Conservation (phyloP, 1,140 invertebrate genomes). For the Gerris buenoi region DNA sequence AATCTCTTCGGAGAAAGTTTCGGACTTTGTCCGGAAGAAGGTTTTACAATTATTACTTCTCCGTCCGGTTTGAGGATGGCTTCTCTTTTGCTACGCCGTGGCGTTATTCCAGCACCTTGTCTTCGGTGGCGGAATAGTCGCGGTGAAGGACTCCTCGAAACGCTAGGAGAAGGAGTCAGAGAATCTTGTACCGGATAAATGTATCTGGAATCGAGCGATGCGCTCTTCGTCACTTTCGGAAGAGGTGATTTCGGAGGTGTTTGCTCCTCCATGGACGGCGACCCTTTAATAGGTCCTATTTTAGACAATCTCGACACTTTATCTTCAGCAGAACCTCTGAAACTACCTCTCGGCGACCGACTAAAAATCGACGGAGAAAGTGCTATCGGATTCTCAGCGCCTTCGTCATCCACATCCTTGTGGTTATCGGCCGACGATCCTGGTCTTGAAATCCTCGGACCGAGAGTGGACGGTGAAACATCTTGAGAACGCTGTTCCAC, state of each 20-base stretch:
- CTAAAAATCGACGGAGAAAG: not conserved
- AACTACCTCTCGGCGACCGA: not conserved
- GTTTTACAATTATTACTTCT: not conserved
- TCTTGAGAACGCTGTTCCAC: not conserved
- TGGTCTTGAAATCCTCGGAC: not conserved
- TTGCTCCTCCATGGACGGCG: not conserved
- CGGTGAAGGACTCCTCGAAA: not conserved
- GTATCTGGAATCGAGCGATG: not conserved
- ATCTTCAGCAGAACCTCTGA: not conserved
- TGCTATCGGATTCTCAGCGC: not conserved
- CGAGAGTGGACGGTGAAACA: not conserved
- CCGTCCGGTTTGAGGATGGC: not conserved
- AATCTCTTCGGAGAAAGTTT: not conserved
- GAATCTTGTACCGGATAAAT: not conserved
- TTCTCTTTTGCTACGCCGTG: not conserved
- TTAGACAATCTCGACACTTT: not conserved
- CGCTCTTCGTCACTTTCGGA: not conserved
- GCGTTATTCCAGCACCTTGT: not conserved
- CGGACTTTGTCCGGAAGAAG: not conserved
- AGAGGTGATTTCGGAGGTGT: not conserved
- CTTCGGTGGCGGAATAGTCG: not conserved
- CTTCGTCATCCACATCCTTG: not conserved
- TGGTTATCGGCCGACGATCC: not conserved
- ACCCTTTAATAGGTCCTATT: too few species aligned
- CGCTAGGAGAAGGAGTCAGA: not conserved